Percentiles rank a stretch among this genome's conserved stretches.
Conservation (phyloP, 2,113 vertebrate genomes). For the Pholis gunnellus region DNA sequence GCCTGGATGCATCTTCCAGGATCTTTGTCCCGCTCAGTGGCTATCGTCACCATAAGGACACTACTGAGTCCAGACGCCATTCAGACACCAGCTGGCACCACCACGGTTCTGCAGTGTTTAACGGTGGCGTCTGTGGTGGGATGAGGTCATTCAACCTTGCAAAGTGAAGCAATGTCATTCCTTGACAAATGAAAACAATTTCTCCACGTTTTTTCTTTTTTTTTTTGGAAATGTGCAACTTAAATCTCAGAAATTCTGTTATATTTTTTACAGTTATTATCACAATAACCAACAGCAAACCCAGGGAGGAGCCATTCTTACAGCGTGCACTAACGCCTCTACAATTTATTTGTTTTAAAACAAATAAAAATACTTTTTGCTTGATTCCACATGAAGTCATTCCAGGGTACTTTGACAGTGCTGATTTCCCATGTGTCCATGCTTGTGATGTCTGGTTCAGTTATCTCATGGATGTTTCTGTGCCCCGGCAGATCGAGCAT, state of each 20-base stretch:
- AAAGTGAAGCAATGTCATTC: too few relatives aligned
- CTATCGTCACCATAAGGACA: too few relatives aligned
- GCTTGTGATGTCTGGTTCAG: background rate
- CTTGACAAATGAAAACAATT: too few relatives aligned
- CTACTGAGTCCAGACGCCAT: too few relatives aligned
- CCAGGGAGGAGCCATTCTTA: background rate
- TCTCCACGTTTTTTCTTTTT: too few relatives aligned
- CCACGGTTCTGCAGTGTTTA: too few relatives aligned
- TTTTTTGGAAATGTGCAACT: too few relatives aligned
- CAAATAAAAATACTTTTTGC: background rate
- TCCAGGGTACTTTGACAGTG: background rate
- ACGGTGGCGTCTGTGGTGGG: too few relatives aligned
- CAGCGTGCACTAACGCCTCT: background rate
- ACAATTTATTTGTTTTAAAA: background rate
- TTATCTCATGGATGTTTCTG: background rate
- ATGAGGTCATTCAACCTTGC: too few relatives aligned
- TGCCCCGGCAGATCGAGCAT: slow-evolving; percentile 88
- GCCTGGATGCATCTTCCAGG: background rate
- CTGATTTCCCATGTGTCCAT: background rate
- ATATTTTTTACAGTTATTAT: background rate
- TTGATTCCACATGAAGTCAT: background rate
- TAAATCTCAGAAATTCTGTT: too few relatives aligned
- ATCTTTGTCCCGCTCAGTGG: too few relatives aligned
- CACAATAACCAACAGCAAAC: background rate
- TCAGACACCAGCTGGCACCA: too few relatives aligned